Conservation (phyloP, 2,888 invertebrate genomes). For the Dinocampus coccinellae region DNA sequence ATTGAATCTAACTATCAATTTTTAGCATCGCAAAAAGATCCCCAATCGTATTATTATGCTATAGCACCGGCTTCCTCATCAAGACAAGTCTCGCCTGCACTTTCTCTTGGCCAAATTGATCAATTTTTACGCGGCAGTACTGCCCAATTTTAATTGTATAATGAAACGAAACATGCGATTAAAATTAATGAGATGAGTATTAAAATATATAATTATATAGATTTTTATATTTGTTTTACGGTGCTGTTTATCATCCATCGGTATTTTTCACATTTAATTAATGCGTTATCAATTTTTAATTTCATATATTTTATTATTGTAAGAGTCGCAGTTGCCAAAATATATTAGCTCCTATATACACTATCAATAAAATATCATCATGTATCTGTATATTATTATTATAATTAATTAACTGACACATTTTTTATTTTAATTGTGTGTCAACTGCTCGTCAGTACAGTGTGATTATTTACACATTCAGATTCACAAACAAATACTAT, state of each 20-base stretch:
- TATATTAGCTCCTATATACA: background rate
- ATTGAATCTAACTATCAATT: constrained; percentile 65
- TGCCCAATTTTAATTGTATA: constrained; percentile 44
- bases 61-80: constrained; percentile 63
- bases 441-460: background rate
- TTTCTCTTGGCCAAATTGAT: constrained; percentile 82
- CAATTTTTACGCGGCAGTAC: constrained; percentile 79
- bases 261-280: background rate
- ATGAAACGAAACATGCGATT: background rate
- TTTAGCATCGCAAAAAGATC: constrained; percentile 63
- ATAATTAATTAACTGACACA: background rate
- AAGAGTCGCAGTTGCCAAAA: constrained; percentile 28
- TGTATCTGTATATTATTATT: background rate
- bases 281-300: background rate
- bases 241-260: constrained; percentile 8
- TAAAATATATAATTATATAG: background rate
- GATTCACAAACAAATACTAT: background rate
- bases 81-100: constrained; percentile 51
- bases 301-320: background rate
- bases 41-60: constrained; percentile 67
- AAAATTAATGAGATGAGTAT: background rate
- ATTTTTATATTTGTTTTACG: background rate
- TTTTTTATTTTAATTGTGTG: background rate
- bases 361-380: background rate
- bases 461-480: background rate